Base-by-base conservation (phyloP, 2,888 invertebrate species). In the Tribolium freemani region DNA sequence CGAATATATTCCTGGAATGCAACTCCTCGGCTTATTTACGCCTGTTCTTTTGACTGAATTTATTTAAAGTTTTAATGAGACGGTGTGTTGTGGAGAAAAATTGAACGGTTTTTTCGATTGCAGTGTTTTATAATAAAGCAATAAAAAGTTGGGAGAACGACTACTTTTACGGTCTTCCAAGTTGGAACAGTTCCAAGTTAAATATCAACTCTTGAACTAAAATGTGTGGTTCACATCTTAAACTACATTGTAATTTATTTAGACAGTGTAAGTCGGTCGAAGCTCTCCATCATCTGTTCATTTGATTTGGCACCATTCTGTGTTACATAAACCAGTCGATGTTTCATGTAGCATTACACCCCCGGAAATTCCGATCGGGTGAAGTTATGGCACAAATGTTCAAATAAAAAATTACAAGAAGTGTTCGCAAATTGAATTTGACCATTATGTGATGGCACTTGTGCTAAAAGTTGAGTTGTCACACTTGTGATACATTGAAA, bases 211-310 rank as follows among this genome's bases (percentile, higher is more conserved):
- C 26, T 60, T 45, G 46, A 45, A 54, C 54, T 54, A 26, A 26
- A 54, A 30, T 48, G 48, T 60, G 60, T 48, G 26, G 26, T 60
- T 45, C 45, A 48, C 60, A 60, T 60, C 38, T 16, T 10, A 20
- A 51, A 63, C 51, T 53, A 44, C 53, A 51, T 45, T 45, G 11
- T 53, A 64, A 64, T 64, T 64, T 53, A 64, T 64, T 64, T 54
- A 26, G 64, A 45, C 64, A 54, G 21, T 10, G 60, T 48, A 48
- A 21, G 9, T 60, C 26, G 48, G 48, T 60, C 48, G 13, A 48
- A 45, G 45, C 13, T 60, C 20, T 60, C 13, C 48, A 48, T 60
- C 26, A 60, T 60, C 45, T 16, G 48, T 48, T 60, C 48, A 30
- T 60, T 46, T 54, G 31, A 45, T 21, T 11, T 60, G 48, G 30